phyloP scores from a whole-genome alignment of 2,113 vertebrate genomes.

The Pangasianodon hypophthalmus region DNA sequence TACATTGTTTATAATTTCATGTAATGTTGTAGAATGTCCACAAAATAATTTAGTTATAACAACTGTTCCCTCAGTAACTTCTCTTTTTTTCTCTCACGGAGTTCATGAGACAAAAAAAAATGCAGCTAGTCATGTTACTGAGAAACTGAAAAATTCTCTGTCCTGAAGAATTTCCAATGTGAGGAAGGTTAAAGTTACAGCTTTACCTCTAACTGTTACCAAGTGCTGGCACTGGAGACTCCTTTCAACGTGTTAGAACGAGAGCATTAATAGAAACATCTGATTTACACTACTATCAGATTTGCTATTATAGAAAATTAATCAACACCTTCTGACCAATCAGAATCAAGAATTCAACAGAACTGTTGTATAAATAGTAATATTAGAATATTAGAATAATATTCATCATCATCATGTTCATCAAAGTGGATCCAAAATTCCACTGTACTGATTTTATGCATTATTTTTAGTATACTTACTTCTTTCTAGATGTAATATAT shows the following conservation, averaged over 20 bases:
- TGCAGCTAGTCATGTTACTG: not conserved
- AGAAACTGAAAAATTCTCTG: not conserved
- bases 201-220: not conserved
- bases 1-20: not conserved
- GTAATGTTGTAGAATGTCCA: not conserved
- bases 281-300: not conserved
- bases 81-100: not conserved
- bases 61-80: not conserved
- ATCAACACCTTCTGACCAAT: not conserved
- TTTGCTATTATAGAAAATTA: not conserved
- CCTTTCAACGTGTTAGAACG: not conserved
- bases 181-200: not conserved
- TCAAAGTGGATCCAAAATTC: not conserved
- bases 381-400: not conserved
- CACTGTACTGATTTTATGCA: not conserved
- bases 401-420: not conserved
- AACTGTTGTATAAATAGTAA: no score
- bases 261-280: not conserved
- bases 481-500: not conserved
- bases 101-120: not conserved
- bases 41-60: not conserved
- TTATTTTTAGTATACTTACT: not conserved
- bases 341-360: not conserved
- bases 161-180: not conserved
- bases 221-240: not conserved